Evolutionary conservation across 1,140 invertebrate genomes (phyloP).

Genomic region (Trachelipus rathkii): DNA sequence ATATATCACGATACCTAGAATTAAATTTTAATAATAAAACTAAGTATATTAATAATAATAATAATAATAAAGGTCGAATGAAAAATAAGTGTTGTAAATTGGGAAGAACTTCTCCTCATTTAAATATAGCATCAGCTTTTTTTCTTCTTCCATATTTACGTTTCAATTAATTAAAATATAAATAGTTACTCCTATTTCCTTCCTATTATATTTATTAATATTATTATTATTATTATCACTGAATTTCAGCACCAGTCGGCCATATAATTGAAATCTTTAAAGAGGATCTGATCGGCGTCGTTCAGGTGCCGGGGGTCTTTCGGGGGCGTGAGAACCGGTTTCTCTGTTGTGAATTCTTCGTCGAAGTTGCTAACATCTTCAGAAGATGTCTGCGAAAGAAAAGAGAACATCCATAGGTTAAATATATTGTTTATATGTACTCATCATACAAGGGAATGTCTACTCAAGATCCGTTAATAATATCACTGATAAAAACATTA

Average conservation of each 20-base stretch:
- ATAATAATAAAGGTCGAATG: too few relatives aligned
- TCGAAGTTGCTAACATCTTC: conserved; percentile 99
- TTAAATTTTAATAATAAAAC: too few relatives aligned
- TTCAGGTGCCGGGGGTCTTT: conserved; percentile 88
- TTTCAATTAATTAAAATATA: background rate
- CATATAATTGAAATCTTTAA: conserved; percentile 96
- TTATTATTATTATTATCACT: background rate
- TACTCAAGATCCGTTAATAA: too few relatives aligned
- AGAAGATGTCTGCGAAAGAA: conserved; percentile 40
- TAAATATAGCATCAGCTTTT: too few relatives aligned
- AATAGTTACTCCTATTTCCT: background rate
- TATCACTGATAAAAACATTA: too few relatives aligned
- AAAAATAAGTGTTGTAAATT: too few relatives aligned
- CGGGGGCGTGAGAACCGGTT: conserved; percentile 90
- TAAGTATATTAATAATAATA: too few relatives aligned
- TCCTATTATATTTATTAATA: background rate
- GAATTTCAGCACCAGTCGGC: conserved; percentile 81
- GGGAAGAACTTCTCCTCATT: too few relatives aligned
- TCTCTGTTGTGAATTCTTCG: conserved; percentile 97
- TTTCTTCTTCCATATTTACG: too few relatives aligned
- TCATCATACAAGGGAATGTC: too few relatives aligned
- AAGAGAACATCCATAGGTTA: conserved; percentile 21
- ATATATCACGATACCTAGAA: too few relatives aligned
- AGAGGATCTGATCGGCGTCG: conserved; percentile 81
- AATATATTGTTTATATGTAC: conserved; percentile 23